Evolutionary conservation across 2,888 invertebrate species (phyloP).

Genomic region (Xylocampa areola): DNA sequence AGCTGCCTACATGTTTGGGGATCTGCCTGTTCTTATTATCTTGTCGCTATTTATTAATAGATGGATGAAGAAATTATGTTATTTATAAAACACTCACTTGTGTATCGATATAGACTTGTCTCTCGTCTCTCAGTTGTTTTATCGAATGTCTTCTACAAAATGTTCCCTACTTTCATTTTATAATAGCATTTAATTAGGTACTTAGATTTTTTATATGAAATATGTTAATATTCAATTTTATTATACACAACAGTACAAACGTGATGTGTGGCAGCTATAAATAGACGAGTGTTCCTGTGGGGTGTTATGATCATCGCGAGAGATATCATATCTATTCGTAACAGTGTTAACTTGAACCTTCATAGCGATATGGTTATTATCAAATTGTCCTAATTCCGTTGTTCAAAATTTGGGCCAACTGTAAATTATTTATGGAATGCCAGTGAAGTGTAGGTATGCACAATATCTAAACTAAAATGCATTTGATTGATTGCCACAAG

Average conservation of each 20-base stretch:
- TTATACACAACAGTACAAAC: not conserved
- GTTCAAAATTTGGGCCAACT: slow-evolving; percentile 66
- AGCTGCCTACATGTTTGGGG: slow-evolving; percentile 63
- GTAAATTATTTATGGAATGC: slow-evolving; percentile 67
- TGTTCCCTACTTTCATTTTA: too few relatives aligned
- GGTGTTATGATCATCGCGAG: slow-evolving; percentile 6
- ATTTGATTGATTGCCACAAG: slow-evolving; percentile 76
- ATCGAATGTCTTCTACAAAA: too few relatives aligned
- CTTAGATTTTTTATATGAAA: too few relatives aligned
- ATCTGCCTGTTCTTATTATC: slow-evolving; percentile 60
- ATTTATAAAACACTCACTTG: slow-evolving; percentile 33
- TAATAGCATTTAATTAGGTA: too few relatives aligned
- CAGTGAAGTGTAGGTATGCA: slow-evolving; percentile 63
- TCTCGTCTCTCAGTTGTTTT: too few relatives aligned
- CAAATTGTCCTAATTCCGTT: slow-evolving; percentile 68
- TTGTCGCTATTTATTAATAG: slow-evolving; percentile 52
- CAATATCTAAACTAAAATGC: slow-evolving; percentile 62
- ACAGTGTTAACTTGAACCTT: slow-evolving; percentile 56
- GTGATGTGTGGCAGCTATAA: slow-evolving; percentile 10
- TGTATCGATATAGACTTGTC: slow-evolving; percentile 12
- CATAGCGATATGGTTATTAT: slow-evolving; percentile 59
- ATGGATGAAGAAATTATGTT: slow-evolving; percentile 35
- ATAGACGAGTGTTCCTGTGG: slow-evolving; percentile 19
- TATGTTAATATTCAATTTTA: not conserved
- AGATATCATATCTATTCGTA: too few relatives aligned